Evolutionary conservation across 2,888 invertebrate genomes (phyloP).

Genomic region (Caenorhabditis wallacei): DNA sequence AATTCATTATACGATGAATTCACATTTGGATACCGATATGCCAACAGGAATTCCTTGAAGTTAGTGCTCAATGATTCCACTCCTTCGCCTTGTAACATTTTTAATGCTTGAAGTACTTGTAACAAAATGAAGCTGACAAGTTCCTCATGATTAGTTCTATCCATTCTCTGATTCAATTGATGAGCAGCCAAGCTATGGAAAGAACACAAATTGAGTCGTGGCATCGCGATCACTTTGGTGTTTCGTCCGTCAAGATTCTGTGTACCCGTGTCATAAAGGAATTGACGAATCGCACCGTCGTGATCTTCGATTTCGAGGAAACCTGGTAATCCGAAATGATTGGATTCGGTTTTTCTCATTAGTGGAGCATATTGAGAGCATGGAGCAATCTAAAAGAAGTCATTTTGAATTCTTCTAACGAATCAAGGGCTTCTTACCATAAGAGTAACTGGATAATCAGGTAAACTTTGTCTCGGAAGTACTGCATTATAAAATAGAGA

Average conservation of each 20-base stretch:
- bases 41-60: conserved; percentile 78
- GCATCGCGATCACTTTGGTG: conserved; percentile 76
- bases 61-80: conserved; percentile 78
- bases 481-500: conserved; percentile 76
- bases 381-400: conserved; percentile 73
- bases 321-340: conserved; percentile 73
- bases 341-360: conserved; percentile 75
- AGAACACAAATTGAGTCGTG: conserved; percentile 75
- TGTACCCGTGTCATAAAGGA: conserved; percentile 74
- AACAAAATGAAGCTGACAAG: conserved; percentile 78
- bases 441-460: conserved; percentile 74
- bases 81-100: conserved; percentile 77
- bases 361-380: conserved; percentile 79
- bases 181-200: conserved; percentile 78
- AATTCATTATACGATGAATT: conserved; percentile 72
- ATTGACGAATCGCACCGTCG: conserved; percentile 72
- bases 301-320: conserved; percentile 79
- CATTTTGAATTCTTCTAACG: not conserved
- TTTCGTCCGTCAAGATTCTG: conserved; percentile 72
- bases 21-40: conserved; percentile 72
- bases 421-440: conserved; percentile 75
- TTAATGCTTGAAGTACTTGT: conserved; percentile 76
- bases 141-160: conserved; percentile 70
- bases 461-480: conserved; percentile 65
- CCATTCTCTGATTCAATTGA: conserved; percentile 75